A percentile compares a stretch with the other conserved stretches of the same genome.
phyloP scores from a whole-genome alignment of 2,888 invertebrate species.

The Sphaerophoria rueppellii region DNA sequence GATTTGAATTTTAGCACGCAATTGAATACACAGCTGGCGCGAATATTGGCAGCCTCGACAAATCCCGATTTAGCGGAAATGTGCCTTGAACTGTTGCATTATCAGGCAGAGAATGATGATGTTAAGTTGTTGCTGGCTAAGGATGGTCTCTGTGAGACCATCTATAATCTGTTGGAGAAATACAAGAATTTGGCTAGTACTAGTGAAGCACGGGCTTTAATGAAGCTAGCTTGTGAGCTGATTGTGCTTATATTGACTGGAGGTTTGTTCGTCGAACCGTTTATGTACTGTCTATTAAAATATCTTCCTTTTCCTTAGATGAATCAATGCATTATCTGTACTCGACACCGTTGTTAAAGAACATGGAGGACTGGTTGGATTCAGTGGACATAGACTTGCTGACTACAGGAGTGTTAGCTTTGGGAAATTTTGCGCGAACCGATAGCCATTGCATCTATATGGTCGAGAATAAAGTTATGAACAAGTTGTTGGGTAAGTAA shows the following conservation, averaged over 20 bases:
- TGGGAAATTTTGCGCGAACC: conserved; percentile 95
- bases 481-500: conserved; percentile 85
- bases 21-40: conserved; percentile 85
- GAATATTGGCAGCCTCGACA: conserved; percentile 85
- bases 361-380: conserved; percentile 90
- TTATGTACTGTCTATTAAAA: background rate
- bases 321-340: conserved; percentile 94
- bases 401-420: conserved; percentile 91
- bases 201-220: conserved; percentile 85
- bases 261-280: conserved; percentile 83
- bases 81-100: conserved; percentile 89
- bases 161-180: conserved; percentile 89
- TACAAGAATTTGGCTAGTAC: conserved; percentile 86
- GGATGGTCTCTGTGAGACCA: conserved; percentile 89
- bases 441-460: conserved; percentile 92
- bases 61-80: conserved; percentile 89
- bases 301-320: conserved; percentile 83
- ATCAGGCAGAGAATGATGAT: conserved; percentile 91
- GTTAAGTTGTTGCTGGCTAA: conserved; percentile 90
- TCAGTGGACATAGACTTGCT: conserved; percentile 88
- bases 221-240: conserved; percentile 93
- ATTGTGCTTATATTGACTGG: conserved; percentile 93
- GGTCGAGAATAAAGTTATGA: conserved; percentile 90
- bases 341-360: conserved; percentile 87
- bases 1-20: conserved; percentile 84